phyloP scores from a whole-genome alignment of 2,888 invertebrate genomes.

The Nemotelus pantherinus region DNA sequence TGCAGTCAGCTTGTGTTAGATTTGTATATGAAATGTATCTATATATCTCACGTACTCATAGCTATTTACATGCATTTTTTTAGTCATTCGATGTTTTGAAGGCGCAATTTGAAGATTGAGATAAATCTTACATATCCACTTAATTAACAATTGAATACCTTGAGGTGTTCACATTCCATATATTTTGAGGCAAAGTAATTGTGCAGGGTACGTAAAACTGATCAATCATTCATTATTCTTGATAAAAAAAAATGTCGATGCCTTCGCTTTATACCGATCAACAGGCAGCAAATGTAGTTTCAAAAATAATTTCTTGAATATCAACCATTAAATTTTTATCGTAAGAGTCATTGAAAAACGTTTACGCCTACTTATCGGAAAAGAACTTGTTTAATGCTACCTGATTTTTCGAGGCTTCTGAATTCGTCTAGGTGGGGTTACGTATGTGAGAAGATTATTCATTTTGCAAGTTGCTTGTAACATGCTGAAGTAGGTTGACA shows the following conservation, averaged over 20 bases:
- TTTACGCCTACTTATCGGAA: neutral
- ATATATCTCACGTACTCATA: neutral
- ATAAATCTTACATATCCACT: neutral
- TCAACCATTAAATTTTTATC: no score
- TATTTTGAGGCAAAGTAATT: neutral
- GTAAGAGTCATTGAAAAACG: neutral
- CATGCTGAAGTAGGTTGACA: slow-evolving; percentile 13
- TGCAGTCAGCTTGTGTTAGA: neutral
- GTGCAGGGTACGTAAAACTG: no score
- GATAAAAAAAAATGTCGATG: no score
- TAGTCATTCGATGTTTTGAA: no score
- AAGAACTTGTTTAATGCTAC: slow-evolving; percentile 10
- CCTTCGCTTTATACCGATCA: no score
- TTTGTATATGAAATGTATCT: neutral
- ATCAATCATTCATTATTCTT: no score
- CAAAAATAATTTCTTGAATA: no score
- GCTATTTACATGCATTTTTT: no score
- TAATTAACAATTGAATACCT: slow-evolving; percentile 21
- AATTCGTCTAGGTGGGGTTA: no score
- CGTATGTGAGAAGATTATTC: no score
- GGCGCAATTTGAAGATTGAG: no score
- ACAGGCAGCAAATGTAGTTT: no score
- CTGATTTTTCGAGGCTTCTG: neutral
- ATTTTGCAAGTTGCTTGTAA: neutral
- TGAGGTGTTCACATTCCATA: neutral